Evolutionary conservation across 2,797 vertebrate species (phyloP).

Genomic region (Gambelia wislizenii): DNA sequence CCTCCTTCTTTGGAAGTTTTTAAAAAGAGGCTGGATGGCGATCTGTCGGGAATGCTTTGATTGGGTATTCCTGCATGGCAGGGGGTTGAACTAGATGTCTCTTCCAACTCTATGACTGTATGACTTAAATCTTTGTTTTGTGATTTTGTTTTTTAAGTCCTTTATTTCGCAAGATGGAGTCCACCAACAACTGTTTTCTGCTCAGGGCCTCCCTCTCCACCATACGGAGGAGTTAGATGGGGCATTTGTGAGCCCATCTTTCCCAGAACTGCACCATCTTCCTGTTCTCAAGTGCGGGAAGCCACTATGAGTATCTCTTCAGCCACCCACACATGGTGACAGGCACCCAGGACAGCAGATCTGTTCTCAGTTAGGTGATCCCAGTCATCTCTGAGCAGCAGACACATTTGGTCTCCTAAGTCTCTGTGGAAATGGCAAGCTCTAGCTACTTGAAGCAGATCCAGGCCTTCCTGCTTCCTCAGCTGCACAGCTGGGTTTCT

Average conservation of each 20-base stretch:
- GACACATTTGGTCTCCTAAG: accelerated
- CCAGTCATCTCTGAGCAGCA: background rate
- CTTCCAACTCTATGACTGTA: too few relatives aligned
- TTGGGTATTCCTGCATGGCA: too few relatives aligned
- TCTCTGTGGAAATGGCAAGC: background rate
- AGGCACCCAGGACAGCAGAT: background rate
- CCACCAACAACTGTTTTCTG: background rate
- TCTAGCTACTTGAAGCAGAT: background rate
- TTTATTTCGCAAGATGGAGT: constrained; percentile 42
- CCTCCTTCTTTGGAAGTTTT: too few relatives aligned
- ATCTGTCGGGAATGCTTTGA: too few relatives aligned
- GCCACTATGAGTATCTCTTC: background rate
- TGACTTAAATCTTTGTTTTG: too few relatives aligned
- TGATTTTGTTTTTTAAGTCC: background rate
- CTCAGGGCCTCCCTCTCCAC: background rate
- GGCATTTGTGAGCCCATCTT: background rate
- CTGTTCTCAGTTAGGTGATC: accelerated
- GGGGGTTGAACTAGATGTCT: too few relatives aligned
- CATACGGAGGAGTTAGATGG: too few relatives aligned
- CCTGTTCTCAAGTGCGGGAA: background rate
- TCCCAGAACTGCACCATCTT: background rate
- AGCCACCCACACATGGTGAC: background rate
- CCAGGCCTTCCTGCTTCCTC: background rate
- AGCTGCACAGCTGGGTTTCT: constrained; percentile 54
- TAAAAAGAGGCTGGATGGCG: too few relatives aligned